These are phyloP conservation scores for Sarcophaga carnaria DNA, from an alignment of 2,888 invertebrate genomes.

Conservation along the genomic window DNA sequence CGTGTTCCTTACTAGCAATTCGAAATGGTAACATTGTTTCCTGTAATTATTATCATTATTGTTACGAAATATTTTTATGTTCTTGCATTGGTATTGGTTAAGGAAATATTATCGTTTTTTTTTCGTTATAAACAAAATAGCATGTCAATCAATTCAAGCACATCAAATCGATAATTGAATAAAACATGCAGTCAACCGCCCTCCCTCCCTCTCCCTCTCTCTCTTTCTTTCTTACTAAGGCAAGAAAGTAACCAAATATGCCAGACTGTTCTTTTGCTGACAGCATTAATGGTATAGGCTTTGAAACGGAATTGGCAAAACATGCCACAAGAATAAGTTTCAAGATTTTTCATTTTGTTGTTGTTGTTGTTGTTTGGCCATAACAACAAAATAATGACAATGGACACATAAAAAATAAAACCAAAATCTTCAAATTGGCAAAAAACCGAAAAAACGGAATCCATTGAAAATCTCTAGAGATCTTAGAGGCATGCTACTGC, in stretches of 20 bases:
- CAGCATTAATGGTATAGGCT: neutral
- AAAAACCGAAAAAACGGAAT: constrained; percentile 31
- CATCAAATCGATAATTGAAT: constrained; percentile 72
- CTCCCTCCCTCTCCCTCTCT: too few relatives aligned
- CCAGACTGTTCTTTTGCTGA: neutral
- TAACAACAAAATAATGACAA: constrained; percentile 66
- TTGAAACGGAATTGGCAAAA: constrained; percentile 24
- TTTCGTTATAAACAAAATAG: constrained; percentile 42
- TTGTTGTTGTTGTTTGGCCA: constrained; percentile 35
- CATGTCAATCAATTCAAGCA: constrained; percentile 71
- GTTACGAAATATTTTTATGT: neutral
- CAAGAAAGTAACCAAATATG: neutral
- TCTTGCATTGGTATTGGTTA: neutral
- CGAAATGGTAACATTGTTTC: constrained; percentile 23
- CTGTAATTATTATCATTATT: neutral
- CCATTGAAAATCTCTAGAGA: constrained; percentile 64
- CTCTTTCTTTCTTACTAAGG: neutral
- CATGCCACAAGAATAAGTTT: constrained; percentile 52
- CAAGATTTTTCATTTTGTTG: constrained; percentile 16
- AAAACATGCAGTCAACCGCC: constrained; percentile 49
- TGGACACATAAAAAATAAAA: constrained; percentile 63
- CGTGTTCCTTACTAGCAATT: neutral
- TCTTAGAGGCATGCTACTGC: constrained; percentile 30
- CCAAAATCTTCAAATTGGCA: too few relatives aligned
- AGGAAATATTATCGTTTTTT: constrained; percentile 20